These are phyloP conservation scores for Anguilla anguilla DNA, from an alignment of 2,797 vertebrate species.

Conservation along the genomic window DNA sequence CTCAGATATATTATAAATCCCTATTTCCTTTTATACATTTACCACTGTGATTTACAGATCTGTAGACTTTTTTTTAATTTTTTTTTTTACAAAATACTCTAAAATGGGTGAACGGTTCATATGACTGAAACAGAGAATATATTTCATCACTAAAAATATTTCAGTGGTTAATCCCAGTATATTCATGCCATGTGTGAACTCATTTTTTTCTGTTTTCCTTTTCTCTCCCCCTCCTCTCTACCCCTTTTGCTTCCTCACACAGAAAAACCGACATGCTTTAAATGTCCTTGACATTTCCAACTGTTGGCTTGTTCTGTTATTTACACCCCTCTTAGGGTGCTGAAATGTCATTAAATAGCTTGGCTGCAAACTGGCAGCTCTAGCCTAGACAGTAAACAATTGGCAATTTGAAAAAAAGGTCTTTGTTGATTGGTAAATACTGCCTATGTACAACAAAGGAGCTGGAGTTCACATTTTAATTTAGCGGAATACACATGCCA, in stretches of 20 bases:
- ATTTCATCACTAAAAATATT: not conserved
- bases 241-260: conserved; percentile 46
- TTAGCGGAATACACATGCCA: not conserved
- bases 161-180: not conserved
- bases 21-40: not conserved
- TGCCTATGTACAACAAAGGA: not conserved
- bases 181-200: not conserved
- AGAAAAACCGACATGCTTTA: conserved; percentile 1
- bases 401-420: conserved; percentile 2
- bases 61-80: not conserved
- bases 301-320: conserved; percentile 4
- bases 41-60: not conserved
- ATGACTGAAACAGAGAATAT: not conserved
- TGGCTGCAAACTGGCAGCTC: not conserved
- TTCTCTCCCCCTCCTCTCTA: conserved; percentile 29
- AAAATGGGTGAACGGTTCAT: not conserved
- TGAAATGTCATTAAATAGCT: conserved; percentile 21
- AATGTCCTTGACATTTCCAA: conserved; percentile 22
- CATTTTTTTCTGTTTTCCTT: not conserved
- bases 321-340: conserved; percentile 1
- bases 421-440: conserved; percentile 9
- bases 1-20: not conserved
- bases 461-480: not conserved
- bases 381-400: not conserved
- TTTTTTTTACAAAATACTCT: not conserved